These are phyloP conservation scores for Watsonalla binaria DNA, from an alignment of 2,888 invertebrate genomes.

Conservation along the genomic window DNA sequence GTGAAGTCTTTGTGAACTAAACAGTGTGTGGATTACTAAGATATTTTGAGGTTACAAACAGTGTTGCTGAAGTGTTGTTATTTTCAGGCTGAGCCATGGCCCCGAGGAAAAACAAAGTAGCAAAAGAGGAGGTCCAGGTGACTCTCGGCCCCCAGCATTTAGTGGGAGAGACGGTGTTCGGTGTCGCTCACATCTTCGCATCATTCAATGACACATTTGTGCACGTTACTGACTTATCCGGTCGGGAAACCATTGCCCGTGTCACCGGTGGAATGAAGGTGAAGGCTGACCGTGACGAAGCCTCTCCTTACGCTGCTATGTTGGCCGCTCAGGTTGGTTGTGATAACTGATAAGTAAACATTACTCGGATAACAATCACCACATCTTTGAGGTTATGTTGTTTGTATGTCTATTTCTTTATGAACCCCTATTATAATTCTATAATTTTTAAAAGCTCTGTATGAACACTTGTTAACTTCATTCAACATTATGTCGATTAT, in stretches of 20 bases:
- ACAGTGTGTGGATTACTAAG: slow-evolving; percentile 48
- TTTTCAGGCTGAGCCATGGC: slow-evolving; percentile 87
- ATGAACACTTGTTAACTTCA: no score
- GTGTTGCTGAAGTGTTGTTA: slow-evolving; percentile 63
- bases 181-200: slow-evolving; percentile 99
- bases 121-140: slow-evolving; percentile 98
- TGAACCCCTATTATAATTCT: no score
- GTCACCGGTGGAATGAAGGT: slow-evolving; percentile 99
- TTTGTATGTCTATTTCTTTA: neutral
- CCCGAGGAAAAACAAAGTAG: slow-evolving; percentile 97
- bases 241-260: slow-evolving; percentile 95
- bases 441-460: no score
- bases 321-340: slow-evolving; percentile 95
- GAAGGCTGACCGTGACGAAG: slow-evolving; percentile 99
- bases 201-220: slow-evolving; percentile 99
- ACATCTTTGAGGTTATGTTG: slow-evolving; percentile 42
- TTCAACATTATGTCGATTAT: no score
- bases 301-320: slow-evolving; percentile 99
- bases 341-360: slow-evolving; percentile 2
- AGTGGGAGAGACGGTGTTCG: slow-evolving; percentile 98
- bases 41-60: slow-evolving; percentile 63
- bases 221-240: slow-evolving; percentile 99
- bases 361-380: no score
- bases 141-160: slow-evolving; percentile 97
- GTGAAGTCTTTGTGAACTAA: slow-evolving; percentile 14